Percentiles rank a stretch among this genome's conserved stretches.
Conservation (phyloP, 2,797 vertebrate species). For the Leuciscus waleckii region DNA sequence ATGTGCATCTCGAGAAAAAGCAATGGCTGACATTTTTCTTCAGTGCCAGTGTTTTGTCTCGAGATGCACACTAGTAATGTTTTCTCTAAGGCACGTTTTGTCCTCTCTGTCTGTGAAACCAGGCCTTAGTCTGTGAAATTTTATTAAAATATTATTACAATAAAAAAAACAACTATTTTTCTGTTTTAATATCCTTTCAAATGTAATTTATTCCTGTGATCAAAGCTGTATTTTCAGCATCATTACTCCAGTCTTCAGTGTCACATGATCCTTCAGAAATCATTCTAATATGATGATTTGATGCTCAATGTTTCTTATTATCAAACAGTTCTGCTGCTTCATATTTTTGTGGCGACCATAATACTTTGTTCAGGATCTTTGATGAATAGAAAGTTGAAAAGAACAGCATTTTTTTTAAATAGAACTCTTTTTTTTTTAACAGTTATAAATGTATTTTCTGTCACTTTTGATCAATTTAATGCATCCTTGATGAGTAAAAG, state of each 20-base stretch:
- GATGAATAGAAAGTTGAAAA: too few species aligned
- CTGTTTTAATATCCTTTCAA: neutral
- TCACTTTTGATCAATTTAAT: neutral
- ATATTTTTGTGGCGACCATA: neutral
- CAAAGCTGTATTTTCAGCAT: neutral
- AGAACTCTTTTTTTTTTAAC: neutral
- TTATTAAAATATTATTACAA: neutral
- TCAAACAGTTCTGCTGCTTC: neutral
- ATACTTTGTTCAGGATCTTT: too few species aligned
- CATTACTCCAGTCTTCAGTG: neutral
- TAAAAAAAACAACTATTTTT: neutral
- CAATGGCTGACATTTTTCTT: too few species aligned
- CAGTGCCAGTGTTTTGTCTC: too few species aligned
- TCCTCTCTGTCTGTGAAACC: neutral
- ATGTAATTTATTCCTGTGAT: neutral
- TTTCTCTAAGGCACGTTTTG: too few species aligned
- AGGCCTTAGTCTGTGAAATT: too few species aligned
- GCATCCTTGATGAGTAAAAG: too few species aligned
- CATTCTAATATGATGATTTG: too few species aligned
- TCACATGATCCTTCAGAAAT: neutral
- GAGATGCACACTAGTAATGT: too few species aligned
- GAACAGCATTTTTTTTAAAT: too few species aligned
- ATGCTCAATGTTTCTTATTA: too few species aligned
- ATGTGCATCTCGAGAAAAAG: too few species aligned
- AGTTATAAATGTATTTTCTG: neutral